Evolutionary conservation across 1,140 invertebrate genomes (phyloP).

Genomic region (Achroia grisella): DNA sequence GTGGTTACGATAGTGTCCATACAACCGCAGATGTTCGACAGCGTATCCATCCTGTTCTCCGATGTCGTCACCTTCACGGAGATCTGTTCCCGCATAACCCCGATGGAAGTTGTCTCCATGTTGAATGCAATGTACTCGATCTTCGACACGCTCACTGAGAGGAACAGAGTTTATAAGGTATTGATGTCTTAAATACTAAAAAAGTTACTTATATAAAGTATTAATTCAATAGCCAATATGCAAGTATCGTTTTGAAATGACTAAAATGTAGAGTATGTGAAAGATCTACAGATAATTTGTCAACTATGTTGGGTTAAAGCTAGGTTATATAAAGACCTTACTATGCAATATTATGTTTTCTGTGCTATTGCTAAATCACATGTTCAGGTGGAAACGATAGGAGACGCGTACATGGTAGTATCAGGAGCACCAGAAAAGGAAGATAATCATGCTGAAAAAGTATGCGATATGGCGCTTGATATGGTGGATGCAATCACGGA

Average conservation of each 20-base stretch:
- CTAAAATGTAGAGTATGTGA: too few species aligned
- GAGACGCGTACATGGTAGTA: conserved; percentile 98
- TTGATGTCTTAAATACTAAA: conserved; percentile 1
- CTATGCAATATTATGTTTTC: too few species aligned
- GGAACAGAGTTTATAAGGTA: conserved; percentile 96
- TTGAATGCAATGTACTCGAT: conserved; percentile 96
- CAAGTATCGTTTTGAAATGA: too few species aligned
- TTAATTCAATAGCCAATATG: background rate
- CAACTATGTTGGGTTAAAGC: too few species aligned
- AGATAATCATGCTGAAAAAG: conserved; percentile 91
- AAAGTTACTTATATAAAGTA: background rate
- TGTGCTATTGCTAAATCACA: too few species aligned
- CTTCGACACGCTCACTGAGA: conserved; percentile 93
- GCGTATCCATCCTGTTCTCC: conserved; percentile 95
- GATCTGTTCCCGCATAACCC: conserved; percentile 95
- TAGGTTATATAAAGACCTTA: too few species aligned
- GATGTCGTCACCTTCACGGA: conserved; percentile 98
- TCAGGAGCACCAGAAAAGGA: conserved; percentile 94
- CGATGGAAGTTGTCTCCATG: conserved; percentile 98
- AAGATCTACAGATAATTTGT: too few species aligned
- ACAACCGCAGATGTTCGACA: conserved; percentile 89
- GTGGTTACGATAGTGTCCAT: too few species aligned
- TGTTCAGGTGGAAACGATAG: conserved; percentile 98
- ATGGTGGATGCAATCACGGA: conserved; percentile 95
- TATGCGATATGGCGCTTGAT: conserved; percentile 97